These are phyloP conservation scores for Platygyra sinensis DNA, from an alignment of 64 coral and sea anemone species.

Conservation along the genomic window DNA sequence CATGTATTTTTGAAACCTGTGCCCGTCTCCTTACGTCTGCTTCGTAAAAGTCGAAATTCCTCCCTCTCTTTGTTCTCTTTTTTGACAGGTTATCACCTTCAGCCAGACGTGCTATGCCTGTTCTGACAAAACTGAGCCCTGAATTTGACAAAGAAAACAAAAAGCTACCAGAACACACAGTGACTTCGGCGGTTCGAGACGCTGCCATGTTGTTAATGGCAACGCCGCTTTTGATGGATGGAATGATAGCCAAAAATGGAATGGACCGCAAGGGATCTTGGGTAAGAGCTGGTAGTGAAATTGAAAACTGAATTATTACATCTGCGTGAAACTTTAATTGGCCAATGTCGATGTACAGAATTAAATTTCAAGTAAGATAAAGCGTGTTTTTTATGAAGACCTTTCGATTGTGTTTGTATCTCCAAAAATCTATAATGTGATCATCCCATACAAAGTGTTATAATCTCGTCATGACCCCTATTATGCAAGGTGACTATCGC, in stretches of 20 bases:
- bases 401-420: too few species aligned
- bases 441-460: too few species aligned
- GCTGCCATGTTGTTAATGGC: slow-evolving; percentile 55
- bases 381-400: too few species aligned
- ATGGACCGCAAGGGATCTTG: slow-evolving; percentile 4
- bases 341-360: too few species aligned
- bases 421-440: too few species aligned
- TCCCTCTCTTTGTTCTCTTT: background rate
- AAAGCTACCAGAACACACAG: background rate
- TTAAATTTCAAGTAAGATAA: too few species aligned
- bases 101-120: slow-evolving; percentile 52
- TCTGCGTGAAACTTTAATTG: too few species aligned
- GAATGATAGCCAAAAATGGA: background rate
- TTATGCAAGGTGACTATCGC: background rate
- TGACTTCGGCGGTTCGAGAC: slow-evolving; percentile 48
- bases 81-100: slow-evolving; percentile 40
- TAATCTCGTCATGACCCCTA: background rate
- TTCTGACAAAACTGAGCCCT: slow-evolving; percentile 47
- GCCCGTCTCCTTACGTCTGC: too few species aligned
- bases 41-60: too few species aligned
- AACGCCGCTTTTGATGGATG: slow-evolving; percentile 52
- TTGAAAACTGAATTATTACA: background rate
- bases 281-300: background rate
- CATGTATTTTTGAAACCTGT: background rate
- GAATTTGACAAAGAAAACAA: slow-evolving; percentile 48